Evolutionary conservation across 2,888 invertebrate species (phyloP).

Genomic region (Yponomeuta cagnagella): DNA sequence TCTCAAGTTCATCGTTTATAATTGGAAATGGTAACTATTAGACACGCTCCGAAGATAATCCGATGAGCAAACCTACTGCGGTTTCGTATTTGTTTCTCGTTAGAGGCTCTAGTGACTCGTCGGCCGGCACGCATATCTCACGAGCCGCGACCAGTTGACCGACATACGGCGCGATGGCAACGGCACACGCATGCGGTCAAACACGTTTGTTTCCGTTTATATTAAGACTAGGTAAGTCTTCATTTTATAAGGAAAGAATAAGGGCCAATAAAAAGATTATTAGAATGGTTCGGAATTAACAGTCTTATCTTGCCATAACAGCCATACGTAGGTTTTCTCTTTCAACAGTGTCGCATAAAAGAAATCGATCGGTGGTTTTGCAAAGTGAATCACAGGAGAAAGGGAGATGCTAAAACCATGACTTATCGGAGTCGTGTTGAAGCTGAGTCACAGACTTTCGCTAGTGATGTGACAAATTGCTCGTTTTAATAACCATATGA

Average conservation of each 20-base stretch:
- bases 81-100: not conserved
- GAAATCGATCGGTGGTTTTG: constrained; percentile 7
- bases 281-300: too few species aligned
- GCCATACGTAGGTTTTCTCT: too few species aligned
- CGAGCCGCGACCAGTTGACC: constrained; percentile 9
- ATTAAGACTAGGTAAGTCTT: not conserved
- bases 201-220: constrained; percentile 10
- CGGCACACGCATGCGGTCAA: not conserved
- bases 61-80: not conserved
- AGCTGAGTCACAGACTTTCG: constrained; percentile 39
- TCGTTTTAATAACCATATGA: constrained; percentile 20
- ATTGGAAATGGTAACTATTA: too few species aligned
- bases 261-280: too few species aligned
- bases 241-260: too few species aligned
- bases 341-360: not conserved
- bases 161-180: constrained; percentile 1
- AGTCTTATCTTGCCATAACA: too few species aligned
- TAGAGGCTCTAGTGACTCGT: not conserved
- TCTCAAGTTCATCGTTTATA: too few species aligned
- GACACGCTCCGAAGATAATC: constrained; percentile 1
- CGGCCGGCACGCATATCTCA: constrained; percentile 9
- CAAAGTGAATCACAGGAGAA: constrained; percentile 30
- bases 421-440: constrained; percentile 34
- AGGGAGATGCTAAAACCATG: constrained; percentile 27
- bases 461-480: constrained; percentile 29